A percentile compares a stretch with the other conserved stretches of the same genome.
Evolutionary conservation across 2,888 invertebrate genomes (phyloP).

Genomic region (Chaetoderma sp.): DNA sequence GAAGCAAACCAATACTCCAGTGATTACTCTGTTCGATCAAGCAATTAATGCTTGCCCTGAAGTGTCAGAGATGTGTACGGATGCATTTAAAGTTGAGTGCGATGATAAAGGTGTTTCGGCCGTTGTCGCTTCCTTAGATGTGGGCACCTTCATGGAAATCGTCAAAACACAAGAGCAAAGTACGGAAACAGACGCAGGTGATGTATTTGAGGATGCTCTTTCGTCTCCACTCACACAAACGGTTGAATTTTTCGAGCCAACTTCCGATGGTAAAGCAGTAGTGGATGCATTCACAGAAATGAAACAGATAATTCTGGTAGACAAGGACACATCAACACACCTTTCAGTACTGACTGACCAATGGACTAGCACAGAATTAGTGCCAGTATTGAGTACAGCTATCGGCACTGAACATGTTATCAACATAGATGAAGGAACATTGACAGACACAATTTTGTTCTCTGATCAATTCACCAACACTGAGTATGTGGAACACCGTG

Average conservation of each 20-base stretch:
- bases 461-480: conserved; percentile 56
- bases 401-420: conserved; percentile 52
- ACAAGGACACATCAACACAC: conserved; percentile 51
- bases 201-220: no score
- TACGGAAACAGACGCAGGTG: no score
- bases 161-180: no score
- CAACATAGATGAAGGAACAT: conserved; percentile 49
- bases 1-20: conserved; percentile 46
- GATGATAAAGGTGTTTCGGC: no score
- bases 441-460: conserved; percentile 45
- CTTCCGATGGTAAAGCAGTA: background rate
- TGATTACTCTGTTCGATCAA: conserved; percentile 44
- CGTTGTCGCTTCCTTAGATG: no score
- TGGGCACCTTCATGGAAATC: no score
- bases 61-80: conserved; percentile 29
- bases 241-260: background rate
- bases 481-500: conserved; percentile 42
- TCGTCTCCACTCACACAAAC: background rate
- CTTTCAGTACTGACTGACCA: conserved; percentile 42
- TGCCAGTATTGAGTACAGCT: conserved; percentile 52
- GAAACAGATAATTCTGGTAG: conserved; percentile 5
- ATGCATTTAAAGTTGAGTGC: no score
- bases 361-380: conserved; percentile 53
- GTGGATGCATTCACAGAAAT: background rate
- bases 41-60: conserved; percentile 48